These are phyloP conservation scores for Phalanger gymnotis DNA, from an alignment of 2,797 vertebrate species.

Conservation along the genomic window DNA sequence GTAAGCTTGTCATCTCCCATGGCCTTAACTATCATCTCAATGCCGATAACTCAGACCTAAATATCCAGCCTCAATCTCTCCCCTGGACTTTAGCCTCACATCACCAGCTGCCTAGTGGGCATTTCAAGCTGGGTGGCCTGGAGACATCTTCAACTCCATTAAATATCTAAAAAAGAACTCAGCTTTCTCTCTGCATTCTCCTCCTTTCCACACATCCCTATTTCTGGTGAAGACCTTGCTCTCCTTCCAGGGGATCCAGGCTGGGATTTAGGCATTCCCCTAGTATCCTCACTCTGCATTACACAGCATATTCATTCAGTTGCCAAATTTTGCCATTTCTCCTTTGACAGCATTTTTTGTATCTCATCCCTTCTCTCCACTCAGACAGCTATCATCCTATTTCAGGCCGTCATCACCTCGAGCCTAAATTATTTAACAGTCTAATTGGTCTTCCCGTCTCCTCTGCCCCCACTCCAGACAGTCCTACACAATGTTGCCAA, in stretches of 20 bases:
- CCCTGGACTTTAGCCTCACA: neutral
- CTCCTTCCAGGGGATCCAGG: neutral
- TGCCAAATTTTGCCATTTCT: neutral
- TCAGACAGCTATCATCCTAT: neutral
- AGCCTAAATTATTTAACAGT: neutral
- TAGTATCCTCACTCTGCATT: neutral
- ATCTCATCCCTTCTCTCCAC: neutral
- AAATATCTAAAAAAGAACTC: neutral
- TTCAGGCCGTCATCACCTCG: neutral
- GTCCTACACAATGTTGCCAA: neutral
- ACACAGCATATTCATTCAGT: neutral
- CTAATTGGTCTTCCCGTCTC: neutral
- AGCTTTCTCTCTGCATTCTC: neutral
- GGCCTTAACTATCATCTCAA: neutral
- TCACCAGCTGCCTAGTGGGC: neutral
- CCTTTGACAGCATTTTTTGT: neutral
- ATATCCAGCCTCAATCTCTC: neutral
- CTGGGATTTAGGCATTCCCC: neutral
- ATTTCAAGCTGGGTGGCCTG: neutral
- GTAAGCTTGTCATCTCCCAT: neutral
- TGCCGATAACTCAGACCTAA: neutral
- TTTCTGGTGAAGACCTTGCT: neutral
- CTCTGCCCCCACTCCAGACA: neutral
- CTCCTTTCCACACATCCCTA: neutral
- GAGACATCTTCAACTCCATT: neutral